Evolutionary conservation across 1,140 invertebrate genomes (phyloP).

Genomic region (Drosophila erecta): DNA sequence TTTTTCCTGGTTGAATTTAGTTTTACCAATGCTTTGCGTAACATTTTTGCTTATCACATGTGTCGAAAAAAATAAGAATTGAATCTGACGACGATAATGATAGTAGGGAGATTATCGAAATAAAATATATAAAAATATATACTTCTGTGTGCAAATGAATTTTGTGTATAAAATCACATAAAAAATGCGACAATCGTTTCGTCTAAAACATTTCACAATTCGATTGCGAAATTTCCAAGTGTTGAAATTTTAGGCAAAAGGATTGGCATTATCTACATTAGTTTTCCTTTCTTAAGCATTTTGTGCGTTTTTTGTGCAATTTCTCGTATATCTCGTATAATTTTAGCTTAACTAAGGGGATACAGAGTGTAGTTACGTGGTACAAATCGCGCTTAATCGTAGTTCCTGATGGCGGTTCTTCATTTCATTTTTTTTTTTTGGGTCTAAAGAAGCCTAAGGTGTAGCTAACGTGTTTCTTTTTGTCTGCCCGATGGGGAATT

Average conservation of each 20-base stretch:
- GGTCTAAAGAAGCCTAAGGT: slow-evolving; percentile 38
- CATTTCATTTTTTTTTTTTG: slow-evolving; percentile 22
- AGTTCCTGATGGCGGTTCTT: slow-evolving; percentile 25
- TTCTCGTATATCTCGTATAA: slow-evolving; percentile 28
- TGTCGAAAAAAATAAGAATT: slow-evolving; percentile 59
- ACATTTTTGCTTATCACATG: slow-evolving; percentile 70
- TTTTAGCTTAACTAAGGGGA: slow-evolving; percentile 82
- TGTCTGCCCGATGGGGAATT: slow-evolving; percentile 33
- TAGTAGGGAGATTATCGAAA: slow-evolving; percentile 50
- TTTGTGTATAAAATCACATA: slow-evolving; percentile 55
- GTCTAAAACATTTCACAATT: slow-evolving; percentile 75
- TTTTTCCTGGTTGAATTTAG: slow-evolving; percentile 26
- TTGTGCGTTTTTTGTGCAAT: slow-evolving; percentile 39
- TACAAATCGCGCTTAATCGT: slow-evolving; percentile 52
- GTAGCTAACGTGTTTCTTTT: slow-evolving; percentile 23
- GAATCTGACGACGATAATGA: slow-evolving; percentile 49
- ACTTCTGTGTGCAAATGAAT: slow-evolving; percentile 16
- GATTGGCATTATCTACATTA: slow-evolving; percentile 84
- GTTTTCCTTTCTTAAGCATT: slow-evolving; percentile 47
- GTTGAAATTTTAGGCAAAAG: slow-evolving; percentile 83
- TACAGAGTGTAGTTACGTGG: slow-evolving; percentile 84
- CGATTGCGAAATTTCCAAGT: slow-evolving; percentile 61
- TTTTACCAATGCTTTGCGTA: slow-evolving; percentile 24
- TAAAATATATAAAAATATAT: slow-evolving; percentile 39
- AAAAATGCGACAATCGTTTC: slow-evolving; percentile 84